Evolutionary conservation across 2,888 invertebrate genomes (phyloP), one percentile per base, ranked within the genome.

Genomic region (Scrobipalpa costella): DNA sequence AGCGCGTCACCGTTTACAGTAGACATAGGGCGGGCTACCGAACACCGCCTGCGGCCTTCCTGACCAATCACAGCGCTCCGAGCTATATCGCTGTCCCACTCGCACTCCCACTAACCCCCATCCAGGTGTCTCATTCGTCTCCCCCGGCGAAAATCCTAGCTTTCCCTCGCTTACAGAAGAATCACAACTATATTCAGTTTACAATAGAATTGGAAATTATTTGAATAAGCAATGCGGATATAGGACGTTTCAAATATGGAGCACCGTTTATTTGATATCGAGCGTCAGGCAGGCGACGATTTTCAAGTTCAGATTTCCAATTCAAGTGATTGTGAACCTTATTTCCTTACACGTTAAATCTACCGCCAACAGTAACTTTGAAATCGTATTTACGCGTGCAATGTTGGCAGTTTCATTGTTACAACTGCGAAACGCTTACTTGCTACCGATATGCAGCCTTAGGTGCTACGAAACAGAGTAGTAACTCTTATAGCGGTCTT

Each of bases 11-110:
- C 84, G 83, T 84, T 90, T 89, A 90, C 90, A 89, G 89, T 89
- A 90, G 90, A 90, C 90, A 90, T 90, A 91, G 91, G 92, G 92
- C 90, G 91, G 92, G 92, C 92, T 92, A 92, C 92, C 84, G 92
- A 90, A 89, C 90, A 90, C 89, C 84, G 91, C 92, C 91, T 88
- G 90, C 89, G 91, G 92, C 91, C 89, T 90, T 91, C 89, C 90
- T 91, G 90, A 92, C 92, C 92, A 92, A 92, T 92, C 92, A 91
- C 90, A 90, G 90, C 90, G 91, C 92, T 92, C 82, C 82, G 85
- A 92, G 91, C 91, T 86, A 91, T 91, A 85, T 88, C 73, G 21
- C 77, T 71, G 71, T 88, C 89, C 73, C 79, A 67, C 71, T 87
- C 77, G 66, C 77, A 71, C 84, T 47, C 73, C 68, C 68, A 63